Percentiles rank a stretch among this genome's conserved stretches.
These are phyloP conservation scores for Siniperca scherzeri DNA, from an alignment of 2,797 vertebrate genomes.

Conservation along the genomic window DNA sequence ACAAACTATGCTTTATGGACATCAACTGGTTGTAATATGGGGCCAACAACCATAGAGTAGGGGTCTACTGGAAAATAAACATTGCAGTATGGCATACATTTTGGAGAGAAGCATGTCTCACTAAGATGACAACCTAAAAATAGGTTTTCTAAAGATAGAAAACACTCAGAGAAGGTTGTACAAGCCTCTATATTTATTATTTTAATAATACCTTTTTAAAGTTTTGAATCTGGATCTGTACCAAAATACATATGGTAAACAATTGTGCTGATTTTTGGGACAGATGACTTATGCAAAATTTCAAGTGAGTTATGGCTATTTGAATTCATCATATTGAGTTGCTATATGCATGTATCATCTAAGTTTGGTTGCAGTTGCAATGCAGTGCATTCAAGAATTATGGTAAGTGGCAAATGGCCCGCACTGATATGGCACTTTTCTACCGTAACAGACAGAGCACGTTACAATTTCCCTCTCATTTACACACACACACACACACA, in stretches of 20 bases:
- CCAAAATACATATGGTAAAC: background rate
- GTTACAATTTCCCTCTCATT: background rate
- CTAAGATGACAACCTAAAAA: background rate
- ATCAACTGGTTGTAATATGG: constrained; percentile 56
- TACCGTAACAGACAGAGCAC: too few species aligned
- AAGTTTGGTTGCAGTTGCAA: background rate
- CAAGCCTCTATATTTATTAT: background rate
- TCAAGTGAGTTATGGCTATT: too few species aligned
- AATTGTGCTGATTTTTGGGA: background rate
- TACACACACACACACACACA: background rate
- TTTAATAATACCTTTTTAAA: background rate
- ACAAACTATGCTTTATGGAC: constrained; percentile 74
- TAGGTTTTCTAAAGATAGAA: constrained; percentile 6
- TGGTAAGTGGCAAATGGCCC: background rate
- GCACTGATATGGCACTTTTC: too few species aligned
- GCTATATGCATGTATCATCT: background rate
- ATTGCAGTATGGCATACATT: constrained; percentile 18
- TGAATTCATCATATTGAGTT: background rate
- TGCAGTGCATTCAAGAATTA: background rate
- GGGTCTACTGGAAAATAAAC: constrained; percentile 54
- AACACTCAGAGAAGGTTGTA: background rate
- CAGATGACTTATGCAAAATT: background rate
- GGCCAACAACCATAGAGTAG: constrained; percentile 51
- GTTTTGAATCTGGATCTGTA: background rate
- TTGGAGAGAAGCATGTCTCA: constrained; percentile 19